A percentile compares a stretch with the other conserved stretches of the same genome.
Evolutionary conservation across 2,797 vertebrate genomes (phyloP).

Genomic region (Lepilemur ruficaudatus): DNA sequence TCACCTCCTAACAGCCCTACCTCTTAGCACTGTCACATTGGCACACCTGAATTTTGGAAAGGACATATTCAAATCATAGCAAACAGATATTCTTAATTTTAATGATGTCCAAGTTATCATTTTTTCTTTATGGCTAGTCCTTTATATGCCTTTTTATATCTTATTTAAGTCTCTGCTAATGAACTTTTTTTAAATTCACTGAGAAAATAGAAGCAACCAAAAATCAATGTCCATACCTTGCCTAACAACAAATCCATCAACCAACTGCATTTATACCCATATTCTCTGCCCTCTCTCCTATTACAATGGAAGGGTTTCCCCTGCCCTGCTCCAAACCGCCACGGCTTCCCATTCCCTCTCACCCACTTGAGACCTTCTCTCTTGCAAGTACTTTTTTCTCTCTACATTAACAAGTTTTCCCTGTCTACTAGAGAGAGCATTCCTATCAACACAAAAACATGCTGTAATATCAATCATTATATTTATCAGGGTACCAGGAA

Average conservation of each 20-base stretch:
- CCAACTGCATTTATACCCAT: not conserved
- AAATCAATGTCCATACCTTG: not conserved
- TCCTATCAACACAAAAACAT: not conserved
- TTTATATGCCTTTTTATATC: not conserved
- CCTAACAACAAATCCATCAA: not conserved
- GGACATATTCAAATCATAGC: not conserved
- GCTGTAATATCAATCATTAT: not conserved
- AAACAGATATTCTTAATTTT: not conserved
- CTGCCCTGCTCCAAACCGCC: not conserved
- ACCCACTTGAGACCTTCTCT: not conserved
- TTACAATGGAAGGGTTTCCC: not conserved
- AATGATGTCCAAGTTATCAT: not conserved
- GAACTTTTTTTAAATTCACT: not conserved
- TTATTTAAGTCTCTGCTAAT: not conserved
- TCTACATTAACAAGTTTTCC: not conserved
- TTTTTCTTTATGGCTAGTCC: not conserved
- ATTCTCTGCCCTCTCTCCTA: not conserved
- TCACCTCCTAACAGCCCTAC: not conserved
- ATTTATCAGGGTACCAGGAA: not conserved
- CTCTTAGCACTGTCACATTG: not conserved
- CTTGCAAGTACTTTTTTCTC: not conserved
- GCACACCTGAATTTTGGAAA: not conserved
- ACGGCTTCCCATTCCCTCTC: not conserved
- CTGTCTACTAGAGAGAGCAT: not conserved
- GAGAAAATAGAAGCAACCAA: not conserved